Evolutionary conservation across 2,113 vertebrate genomes (phyloP), one percentile per base, ranked within the genome.

Genomic region (Catagonus wagneri): DNA sequence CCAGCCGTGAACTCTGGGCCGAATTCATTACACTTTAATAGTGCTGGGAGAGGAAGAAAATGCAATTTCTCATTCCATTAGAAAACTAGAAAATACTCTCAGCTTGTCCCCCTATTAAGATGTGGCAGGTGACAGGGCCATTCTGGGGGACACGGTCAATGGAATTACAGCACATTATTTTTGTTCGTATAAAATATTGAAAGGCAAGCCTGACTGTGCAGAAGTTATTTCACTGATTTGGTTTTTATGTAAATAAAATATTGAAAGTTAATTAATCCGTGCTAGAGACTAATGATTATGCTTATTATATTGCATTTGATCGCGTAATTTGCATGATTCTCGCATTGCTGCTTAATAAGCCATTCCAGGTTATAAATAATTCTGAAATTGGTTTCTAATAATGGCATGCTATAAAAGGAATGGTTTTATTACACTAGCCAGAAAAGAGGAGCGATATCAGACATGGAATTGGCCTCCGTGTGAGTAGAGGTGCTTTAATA

Each of bases 1-100:
- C 98, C 99, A 99, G 98, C 99, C 99, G 99, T 99, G 99, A 99
- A 99, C 99, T 99, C 99, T 99, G 98, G 98, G 99, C 99, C 98
- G 98, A 99, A 99, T 99, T 99, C 99, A 99, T 99, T 99, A 99
- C 98, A 98, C 99, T 99, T 99, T 99, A 99, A 98, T 99, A 99
- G 98, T 99, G 98, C 98, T 98, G 98, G 98, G 98, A 99, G 98
- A 98, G 98, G 98, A 99, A 99, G 99, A 99, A 99, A 99, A 99
- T 98, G 99, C 99, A 99, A 99, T 99, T 99, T 99, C 99, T 99
- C 99, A 99, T 99, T 98, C 99, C 98, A 98, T 99, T 99, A 98
- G 98, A 99, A 99, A 99, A 99, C 99, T 98, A 98, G 98, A 99
- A 99, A 99, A 99, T 99, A 99, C 98, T 98, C 98, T 99, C 98